phyloP scores from a whole-genome alignment of 2,113 vertebrate genomes.

The Dromaius novaehollandiae region DNA sequence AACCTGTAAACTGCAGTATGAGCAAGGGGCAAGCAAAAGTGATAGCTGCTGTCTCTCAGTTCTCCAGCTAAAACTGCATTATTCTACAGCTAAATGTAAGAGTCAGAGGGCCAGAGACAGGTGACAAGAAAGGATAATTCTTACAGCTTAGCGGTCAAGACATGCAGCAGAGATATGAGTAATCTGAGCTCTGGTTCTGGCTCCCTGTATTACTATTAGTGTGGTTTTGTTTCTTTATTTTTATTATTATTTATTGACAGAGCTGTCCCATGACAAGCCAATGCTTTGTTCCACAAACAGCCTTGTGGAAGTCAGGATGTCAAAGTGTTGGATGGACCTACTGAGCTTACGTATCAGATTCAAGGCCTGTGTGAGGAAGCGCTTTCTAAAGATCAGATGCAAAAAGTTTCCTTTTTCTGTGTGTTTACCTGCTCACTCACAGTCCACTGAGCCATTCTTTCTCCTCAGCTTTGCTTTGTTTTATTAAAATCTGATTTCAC shows the following conservation, averaged over 20 bases:
- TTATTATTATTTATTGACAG: neutral
- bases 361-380: neutral
- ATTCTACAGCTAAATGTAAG: neutral
- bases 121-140: neutral
- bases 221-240: neutral
- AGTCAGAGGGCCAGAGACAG: neutral
- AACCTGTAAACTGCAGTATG: neutral
- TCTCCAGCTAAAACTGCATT: neutral
- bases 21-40: neutral
- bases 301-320: neutral
- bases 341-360: neutral
- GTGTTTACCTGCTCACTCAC: neutral
- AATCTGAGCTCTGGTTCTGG: neutral
- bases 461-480: neutral
- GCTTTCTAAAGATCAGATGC: neutral
- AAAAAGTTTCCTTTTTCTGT: neutral
- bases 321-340: neutral
- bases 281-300: neutral
- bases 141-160: neutral
- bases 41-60: neutral
- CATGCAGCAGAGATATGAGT: neutral
- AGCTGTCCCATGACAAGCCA: neutral
- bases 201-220: neutral
- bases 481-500: neutral
- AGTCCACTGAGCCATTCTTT: neutral